Conservation (phyloP, 2,113 vertebrate species). For the Onychostoma macrolepis region DNA sequence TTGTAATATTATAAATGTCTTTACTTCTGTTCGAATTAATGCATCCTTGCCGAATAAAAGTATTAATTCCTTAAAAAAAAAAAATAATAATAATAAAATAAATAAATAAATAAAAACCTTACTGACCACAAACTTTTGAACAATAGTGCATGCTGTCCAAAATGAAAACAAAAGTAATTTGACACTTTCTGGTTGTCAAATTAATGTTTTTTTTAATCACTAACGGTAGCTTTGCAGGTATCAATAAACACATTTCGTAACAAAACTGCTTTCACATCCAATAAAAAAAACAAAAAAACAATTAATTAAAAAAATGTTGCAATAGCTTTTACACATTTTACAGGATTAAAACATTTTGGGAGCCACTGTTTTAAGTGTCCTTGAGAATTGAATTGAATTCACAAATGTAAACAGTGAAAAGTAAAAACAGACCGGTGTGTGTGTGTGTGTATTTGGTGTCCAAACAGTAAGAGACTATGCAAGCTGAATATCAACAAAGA, state of each 20-base stretch:
- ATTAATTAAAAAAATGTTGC: not conserved
- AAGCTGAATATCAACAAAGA: not conserved
- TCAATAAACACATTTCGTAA: not conserved
- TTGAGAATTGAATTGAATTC: not conserved
- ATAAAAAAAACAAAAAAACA: not conserved
- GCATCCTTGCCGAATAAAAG: not conserved
- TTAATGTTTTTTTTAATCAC: not conserved
- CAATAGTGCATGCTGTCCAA: not conserved
- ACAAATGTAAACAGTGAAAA: not conserved
- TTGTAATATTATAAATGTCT: not conserved
- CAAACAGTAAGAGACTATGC: not conserved
- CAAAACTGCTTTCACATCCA: not conserved
- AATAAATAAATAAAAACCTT: not conserved
- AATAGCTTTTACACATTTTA: not conserved
- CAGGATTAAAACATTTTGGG: not conserved
- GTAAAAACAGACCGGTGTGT: constrained; percentile 1
- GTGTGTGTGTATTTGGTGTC: constrained; percentile 10
- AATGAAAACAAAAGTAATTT: not conserved
- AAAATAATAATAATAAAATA: too few relatives aligned
- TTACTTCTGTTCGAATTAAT: not conserved
- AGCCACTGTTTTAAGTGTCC: not conserved
- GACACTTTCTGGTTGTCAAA: not conserved
- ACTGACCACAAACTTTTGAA: not conserved
- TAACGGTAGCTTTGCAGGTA: not conserved
- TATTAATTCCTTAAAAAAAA: not conserved